These are phyloP conservation scores for Helicoverpa assulta DNA, from an alignment of 2,888 invertebrate genomes.

Conservation along the genomic window DNA sequence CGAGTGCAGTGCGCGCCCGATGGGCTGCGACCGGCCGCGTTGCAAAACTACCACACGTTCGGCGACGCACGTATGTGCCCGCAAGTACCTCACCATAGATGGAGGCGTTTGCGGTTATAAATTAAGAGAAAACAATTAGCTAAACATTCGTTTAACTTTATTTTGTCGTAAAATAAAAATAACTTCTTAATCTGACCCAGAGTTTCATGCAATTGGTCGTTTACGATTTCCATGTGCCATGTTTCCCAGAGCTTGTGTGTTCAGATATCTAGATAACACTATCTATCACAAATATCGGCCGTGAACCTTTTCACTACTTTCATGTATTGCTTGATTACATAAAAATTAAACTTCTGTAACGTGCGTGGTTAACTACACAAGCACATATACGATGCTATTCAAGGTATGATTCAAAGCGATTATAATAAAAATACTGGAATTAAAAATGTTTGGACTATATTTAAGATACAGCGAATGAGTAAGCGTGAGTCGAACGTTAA, in stretches of 20 bases:
- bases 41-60: conserved; percentile 80
- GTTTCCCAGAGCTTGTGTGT: conserved; percentile 1
- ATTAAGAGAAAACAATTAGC: conserved; percentile 61
- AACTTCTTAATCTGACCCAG: not conserved
- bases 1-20: conserved; percentile 84
- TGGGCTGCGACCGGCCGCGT: conserved; percentile 79
- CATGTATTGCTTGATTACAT: conserved; percentile 33
- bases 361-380: conserved; percentile 22
- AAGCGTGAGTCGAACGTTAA: conserved; percentile 35
- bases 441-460: conserved; percentile 8
- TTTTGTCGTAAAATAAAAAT: conserved; percentile 10
- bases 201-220: not conserved
- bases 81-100: conserved; percentile 71
- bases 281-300: conserved; percentile 7
- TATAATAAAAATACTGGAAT: conserved; percentile 7
- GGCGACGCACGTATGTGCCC: conserved; percentile 74
- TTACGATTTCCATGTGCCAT: not conserved
- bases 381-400: conserved; percentile 11
- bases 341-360: conserved; percentile 19
- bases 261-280: conserved; percentile 1
- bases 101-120: conserved; percentile 62
- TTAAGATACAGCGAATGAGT: conserved; percentile 31
- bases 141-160: conserved; percentile 35
- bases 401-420: conserved; percentile 2
- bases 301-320: conserved; percentile 42